Conservation (phyloP, 2,797 vertebrate genomes). For the Tenualosa ilisha region DNA sequence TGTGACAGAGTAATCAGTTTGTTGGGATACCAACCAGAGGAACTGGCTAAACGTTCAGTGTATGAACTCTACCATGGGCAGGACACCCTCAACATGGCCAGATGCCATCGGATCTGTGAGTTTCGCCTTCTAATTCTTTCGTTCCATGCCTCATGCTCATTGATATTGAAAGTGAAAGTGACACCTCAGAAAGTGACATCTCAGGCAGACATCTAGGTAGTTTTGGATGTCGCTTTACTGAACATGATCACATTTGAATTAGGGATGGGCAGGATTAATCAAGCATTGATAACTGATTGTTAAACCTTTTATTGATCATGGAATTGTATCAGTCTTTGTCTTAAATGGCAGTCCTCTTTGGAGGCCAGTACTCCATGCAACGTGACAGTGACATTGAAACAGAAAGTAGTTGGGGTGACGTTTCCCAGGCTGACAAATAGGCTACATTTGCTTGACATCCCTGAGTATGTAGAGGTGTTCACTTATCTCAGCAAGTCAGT, state of each 20-base stretch:
- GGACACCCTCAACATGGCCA: slow-evolving; percentile 85
- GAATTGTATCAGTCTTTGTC: too few species aligned
- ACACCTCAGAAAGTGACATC: slow-evolving; percentile 30
- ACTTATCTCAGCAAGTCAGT: too few species aligned
- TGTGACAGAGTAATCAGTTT: slow-evolving; percentile 79
- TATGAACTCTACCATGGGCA: slow-evolving; percentile 92
- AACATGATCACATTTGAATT: not conserved
- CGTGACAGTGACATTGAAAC: too few species aligned
- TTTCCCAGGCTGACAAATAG: too few species aligned
- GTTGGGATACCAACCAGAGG: slow-evolving; percentile 88
- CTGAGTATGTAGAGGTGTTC: too few species aligned
- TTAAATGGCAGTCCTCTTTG: too few species aligned
- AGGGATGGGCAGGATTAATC: too few species aligned
- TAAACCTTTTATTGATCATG: too few species aligned
- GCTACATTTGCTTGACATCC: too few species aligned
- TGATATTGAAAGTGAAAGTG: slow-evolving; percentile 23
- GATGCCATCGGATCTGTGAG: slow-evolving; percentile 91
- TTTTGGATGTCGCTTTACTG: not conserved
- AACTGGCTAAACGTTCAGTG: slow-evolving; percentile 87
- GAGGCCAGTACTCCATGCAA: too few species aligned
- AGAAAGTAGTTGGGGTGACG: too few species aligned
- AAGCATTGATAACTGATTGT: too few species aligned
- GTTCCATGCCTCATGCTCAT: not conserved
- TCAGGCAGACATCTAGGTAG: not conserved
- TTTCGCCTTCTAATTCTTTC: not conserved